phyloP scores from a whole-genome alignment of 1,140 invertebrate genomes.

The Lasioglossum albipes region DNA sequence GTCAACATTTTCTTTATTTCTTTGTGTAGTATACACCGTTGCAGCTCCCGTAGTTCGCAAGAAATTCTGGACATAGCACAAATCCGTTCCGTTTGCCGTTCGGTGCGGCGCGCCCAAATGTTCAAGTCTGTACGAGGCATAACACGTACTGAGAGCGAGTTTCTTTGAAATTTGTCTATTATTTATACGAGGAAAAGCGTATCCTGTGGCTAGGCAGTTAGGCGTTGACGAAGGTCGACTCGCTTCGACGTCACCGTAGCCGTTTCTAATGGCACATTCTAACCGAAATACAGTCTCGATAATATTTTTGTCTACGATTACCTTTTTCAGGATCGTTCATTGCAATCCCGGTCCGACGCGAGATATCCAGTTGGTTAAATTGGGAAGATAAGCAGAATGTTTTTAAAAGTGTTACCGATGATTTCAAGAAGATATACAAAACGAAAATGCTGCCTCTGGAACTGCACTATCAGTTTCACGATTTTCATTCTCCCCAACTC shows the following conservation, averaged over 20 bases:
- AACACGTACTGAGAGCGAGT: background rate
- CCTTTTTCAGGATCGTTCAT: conserved; percentile 11
- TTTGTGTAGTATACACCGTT: too few relatives aligned
- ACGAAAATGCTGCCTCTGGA: conserved; percentile 95
- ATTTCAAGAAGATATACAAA: conserved; percentile 95
- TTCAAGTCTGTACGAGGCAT: too few relatives aligned
- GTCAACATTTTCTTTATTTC: too few relatives aligned
- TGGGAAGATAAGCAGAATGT: conserved; percentile 92
- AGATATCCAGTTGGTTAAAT: conserved; percentile 93
- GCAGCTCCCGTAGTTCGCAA: too few relatives aligned
- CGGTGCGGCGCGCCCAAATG: too few relatives aligned
- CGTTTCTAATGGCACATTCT: background rate
- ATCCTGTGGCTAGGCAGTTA: background rate
- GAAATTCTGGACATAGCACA: too few relatives aligned
- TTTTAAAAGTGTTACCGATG: conserved; percentile 92
- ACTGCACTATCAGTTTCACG: conserved; percentile 96
- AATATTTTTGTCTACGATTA: background rate
- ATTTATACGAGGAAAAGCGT: background rate
- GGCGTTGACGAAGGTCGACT: background rate
- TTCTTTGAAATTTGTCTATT: background rate
- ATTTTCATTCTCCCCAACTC: conserved; percentile 96
- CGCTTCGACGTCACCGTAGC: background rate
- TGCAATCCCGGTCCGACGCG: conserved; percentile 45
- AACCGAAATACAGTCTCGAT: background rate
- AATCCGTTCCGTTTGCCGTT: too few relatives aligned